Evolutionary conservation across 1,140 invertebrate species (phyloP), one percentile per base, ranked within the genome.

Genomic region (Drosophila kepulauana): DNA sequence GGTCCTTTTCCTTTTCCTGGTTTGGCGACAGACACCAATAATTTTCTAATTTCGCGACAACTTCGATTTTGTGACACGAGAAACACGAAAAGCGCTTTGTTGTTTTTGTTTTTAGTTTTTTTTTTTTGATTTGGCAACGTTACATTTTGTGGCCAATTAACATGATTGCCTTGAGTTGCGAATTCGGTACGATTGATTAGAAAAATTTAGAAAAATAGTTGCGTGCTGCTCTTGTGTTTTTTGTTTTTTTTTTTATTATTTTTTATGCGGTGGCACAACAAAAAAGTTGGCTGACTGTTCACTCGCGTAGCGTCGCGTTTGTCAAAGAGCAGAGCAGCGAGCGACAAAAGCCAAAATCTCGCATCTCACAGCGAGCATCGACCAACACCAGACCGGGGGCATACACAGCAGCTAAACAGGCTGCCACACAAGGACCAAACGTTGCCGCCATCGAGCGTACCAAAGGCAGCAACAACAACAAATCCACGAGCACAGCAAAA

Each of bases 321-420:
- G 85, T 88, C 85, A 90, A 89, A 90, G 85, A 57, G 82, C 79
- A 82, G 81, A 62, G 64, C 65, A 78, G 75, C 77, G 79, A 90
- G 85, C 86, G 86, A 89, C 85, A 89, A 89, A 89, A 89, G 85
- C 85, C 86, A 89, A 89, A 89, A 89, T 89, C 85, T 89, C 82
- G 81, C 80, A 86, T 82, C 84, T 87, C 84, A 75, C 82, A 75
- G 79, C 72, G 72, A 66, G 52, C 57, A 59, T 10, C 57, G 20
- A 61, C 64, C 79, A 68, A 79, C 75, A 81, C 68, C 68, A 85
- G 62, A 75, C 58, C 69, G 62, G 69, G 67, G 69, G 25, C 49
- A 70, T 38, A 70, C 49, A 75, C 73, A 71, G 67, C 67, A 48
- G 33, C 65, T 49, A 52, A 43, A 54, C 64, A 58, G 61, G 49